Evolutionary conservation across 2,113 vertebrate genomes (phyloP), one percentile per base, ranked within the genome.

Genomic region (Cromileptes altivelis): DNA sequence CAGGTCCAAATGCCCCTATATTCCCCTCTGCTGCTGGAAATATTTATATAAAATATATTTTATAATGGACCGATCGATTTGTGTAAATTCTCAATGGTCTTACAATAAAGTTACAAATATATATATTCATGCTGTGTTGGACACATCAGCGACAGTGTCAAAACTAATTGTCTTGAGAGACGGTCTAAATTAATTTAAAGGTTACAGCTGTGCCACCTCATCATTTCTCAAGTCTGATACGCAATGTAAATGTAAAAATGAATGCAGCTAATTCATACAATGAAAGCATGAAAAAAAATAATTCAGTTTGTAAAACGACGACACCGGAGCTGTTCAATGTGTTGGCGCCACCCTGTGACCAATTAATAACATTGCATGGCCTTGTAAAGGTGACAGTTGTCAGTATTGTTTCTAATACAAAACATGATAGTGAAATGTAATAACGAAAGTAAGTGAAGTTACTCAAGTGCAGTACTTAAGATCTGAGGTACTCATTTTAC

Each of bases 311-410:
- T 49, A 10, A 4, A 45, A 19, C 0, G 3, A 17, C 14, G 4
- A 1, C 14, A 23, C 1, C 23, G 4, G 10, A 10, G 7, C 18
- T 53, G 2, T 57, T 49, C 8, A 1, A 37, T 42, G 4, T 56
- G 9, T 15, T 82, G 62, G 55, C 67, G 56, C 79, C 87, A 71
- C 4, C 75, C 0, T 72, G 75, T 81, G 85, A 13, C 11, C 4
- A 6, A 33, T 42, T 50, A 4, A 10, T 47, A 4, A n/a, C 17
- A 58, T 1, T 33, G 25, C 62, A 73, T 7, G 49, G 0, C 12
- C 15, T 19, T 30, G 25, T 27, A 7, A 37, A 37, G 1, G 33
- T 30, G 14, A 27, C 11, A 11, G 7, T 63, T 21, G 33, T 37
- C 33, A 37, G 33, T 37, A 37, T 33, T 37, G 2, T 1, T 15